Conservation (phyloP, 2,113 vertebrate genomes). For the Myanophis thanlyinensis region DNA sequence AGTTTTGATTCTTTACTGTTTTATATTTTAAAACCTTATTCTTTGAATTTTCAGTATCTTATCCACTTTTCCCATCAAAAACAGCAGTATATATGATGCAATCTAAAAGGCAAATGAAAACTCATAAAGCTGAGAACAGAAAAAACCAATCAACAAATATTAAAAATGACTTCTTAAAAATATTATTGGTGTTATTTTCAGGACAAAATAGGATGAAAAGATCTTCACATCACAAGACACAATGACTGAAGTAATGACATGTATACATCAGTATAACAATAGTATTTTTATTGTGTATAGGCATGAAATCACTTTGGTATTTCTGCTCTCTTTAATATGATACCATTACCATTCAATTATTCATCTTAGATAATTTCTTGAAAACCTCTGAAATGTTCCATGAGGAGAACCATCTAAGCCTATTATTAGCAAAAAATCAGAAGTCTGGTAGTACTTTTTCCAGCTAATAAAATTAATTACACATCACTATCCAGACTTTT, state of each 20-base stretch:
- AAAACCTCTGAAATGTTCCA: not conserved
- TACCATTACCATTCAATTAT: conserved; percentile 1
- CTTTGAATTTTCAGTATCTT: conserved; percentile 32
- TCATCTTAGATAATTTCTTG: not conserved
- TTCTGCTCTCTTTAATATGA: not conserved
- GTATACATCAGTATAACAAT: not conserved
- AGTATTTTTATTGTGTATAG: conserved; percentile 12
- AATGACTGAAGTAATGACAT: conserved; percentile 26
- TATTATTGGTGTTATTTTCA: conserved; percentile 34
- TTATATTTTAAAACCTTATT: conserved; percentile 42
- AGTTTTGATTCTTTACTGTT: conserved; percentile 25
- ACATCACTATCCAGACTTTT: too few species aligned
- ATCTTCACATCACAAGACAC: conserved; percentile 32
- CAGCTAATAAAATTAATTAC: too few species aligned
- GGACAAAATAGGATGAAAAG: conserved; percentile 9
- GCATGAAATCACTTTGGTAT: conserved; percentile 35
- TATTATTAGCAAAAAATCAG: too few species aligned
- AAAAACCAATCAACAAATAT: conserved; percentile 25
- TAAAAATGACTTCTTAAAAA: conserved; percentile 13
- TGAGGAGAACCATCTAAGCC: too few species aligned
- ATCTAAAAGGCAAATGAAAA: conserved; percentile 35
- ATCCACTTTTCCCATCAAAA: conserved; percentile 12
- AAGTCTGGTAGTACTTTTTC: too few species aligned
- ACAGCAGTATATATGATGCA: conserved; percentile 17
- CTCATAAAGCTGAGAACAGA: conserved; percentile 12